phyloP scores from a whole-genome alignment of 2,888 invertebrate genomes.

The Drosophila koepferae region DNA sequence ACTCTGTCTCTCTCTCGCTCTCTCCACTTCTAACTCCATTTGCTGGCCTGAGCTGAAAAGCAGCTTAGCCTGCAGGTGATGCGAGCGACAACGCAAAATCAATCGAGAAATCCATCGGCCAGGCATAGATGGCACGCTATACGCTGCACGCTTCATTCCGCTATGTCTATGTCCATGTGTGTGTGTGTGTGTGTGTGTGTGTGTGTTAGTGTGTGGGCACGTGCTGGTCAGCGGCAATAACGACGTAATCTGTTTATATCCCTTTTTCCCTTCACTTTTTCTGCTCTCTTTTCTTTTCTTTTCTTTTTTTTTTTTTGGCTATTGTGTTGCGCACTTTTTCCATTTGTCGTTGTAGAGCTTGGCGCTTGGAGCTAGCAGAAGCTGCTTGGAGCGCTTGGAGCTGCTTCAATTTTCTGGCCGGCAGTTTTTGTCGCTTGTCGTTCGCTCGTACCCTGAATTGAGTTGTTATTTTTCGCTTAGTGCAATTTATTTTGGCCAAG shows the following conservation, averaged over 20 bases:
- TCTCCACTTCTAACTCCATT: slow-evolving; percentile 15
- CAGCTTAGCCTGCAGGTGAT: slow-evolving; percentile 80
- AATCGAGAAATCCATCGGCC: slow-evolving; percentile 72
- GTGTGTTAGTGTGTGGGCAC: slow-evolving; percentile 63
- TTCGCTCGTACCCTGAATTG: slow-evolving; percentile 60
- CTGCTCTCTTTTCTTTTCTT: background rate
- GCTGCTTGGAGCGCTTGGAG: slow-evolving; percentile 31
- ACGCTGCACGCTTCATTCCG: slow-evolving; percentile 30
- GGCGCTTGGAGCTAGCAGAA: slow-evolving; percentile 1
- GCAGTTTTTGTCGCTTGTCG: slow-evolving; percentile 76
- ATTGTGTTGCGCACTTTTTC: slow-evolving; percentile 78
- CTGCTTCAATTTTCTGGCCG: slow-evolving; percentile 80
- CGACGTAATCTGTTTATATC: slow-evolving; percentile 82
- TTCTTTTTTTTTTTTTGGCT: slow-evolving; percentile 42
- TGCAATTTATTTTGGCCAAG: slow-evolving; percentile 81
- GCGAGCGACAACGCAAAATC: slow-evolving; percentile 71
- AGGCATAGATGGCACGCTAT: slow-evolving; percentile 56
- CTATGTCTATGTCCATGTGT: slow-evolving; percentile 44
- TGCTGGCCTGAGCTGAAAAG: slow-evolving; percentile 59
- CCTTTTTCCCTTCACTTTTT: slow-evolving; percentile 52
- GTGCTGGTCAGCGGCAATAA: slow-evolving; percentile 79
- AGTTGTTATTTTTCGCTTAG: slow-evolving; percentile 81
- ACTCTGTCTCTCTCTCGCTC: background rate
- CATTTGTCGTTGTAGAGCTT: slow-evolving; percentile 62
- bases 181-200: slow-evolving; percentile 46